Base-by-base conservation (phyloP, 2,888 invertebrate genomes). In the Cerastoderma edule region DNA sequence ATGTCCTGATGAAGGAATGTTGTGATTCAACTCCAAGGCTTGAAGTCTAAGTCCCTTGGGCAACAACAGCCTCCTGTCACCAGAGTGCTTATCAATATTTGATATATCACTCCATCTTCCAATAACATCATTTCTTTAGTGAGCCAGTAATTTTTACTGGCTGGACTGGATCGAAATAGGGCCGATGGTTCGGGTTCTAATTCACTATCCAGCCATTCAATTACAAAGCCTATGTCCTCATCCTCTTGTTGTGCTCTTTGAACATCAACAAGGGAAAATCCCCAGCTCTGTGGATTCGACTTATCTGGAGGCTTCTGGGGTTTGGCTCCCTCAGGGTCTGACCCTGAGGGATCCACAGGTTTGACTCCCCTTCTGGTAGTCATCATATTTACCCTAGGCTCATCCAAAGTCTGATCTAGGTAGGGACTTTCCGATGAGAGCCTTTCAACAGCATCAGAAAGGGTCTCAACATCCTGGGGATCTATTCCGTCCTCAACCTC, bases 1-100 rank as follows among this genome's bases (percentile, higher is more conserved):
- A 50, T 79, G 79, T 13, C 75, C 75, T 19, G 75, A 30, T 0
- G 70, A 57, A 1, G 75, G 79, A 5, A 79, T n/a, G 28, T 63
- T 53, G 39, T 79, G 79, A 32, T 44, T 30, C 30, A 39, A n/a
- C 1, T 19, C 19, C 3, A 70, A 10, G 2, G 39, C 70, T 3
- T 46, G 30, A 6, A 56, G 48, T 28, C 50, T 48, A 5, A 70
- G 33, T 6, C 27, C n/a, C 24, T 48, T 50, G 27, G 66, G 76
- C 2, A 72, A 19, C 1, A 63, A 39, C 24, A 73, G 19, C 19
- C 30, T 0, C 10, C 35, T 46, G 0, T 57, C 56, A 0, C 4
- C 22, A 0, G 33, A 46, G n/a, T 24, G 30, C 0, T 16, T 28
- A 8, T 63, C 53, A 32, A 35, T 0, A 64, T 3, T 0, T n/a